Evolutionary conservation across 2,888 invertebrate species (phyloP).

Genomic region (Trisateles emortualis): DNA sequence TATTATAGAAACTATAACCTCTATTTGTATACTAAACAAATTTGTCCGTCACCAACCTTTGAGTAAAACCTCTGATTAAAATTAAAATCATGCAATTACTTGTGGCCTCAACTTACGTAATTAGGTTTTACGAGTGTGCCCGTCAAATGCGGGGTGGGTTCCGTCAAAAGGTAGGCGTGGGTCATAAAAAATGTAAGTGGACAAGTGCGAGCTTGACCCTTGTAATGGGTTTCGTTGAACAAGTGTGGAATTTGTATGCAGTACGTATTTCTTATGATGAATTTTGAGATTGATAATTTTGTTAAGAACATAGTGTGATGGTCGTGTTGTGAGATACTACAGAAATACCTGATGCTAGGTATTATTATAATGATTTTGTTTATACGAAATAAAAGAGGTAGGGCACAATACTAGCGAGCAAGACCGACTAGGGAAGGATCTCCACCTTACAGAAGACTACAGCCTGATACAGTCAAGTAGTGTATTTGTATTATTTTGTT

Average conservation of each 20-base stretch:
- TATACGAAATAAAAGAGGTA: too few species aligned
- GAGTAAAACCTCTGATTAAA: too few species aligned
- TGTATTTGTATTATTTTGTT: too few species aligned
- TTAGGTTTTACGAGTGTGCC: conserved; percentile 26
- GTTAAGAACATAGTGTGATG: too few species aligned
- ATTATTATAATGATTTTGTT: too few species aligned
- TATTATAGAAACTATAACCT: too few species aligned
- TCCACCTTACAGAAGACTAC: too few species aligned
- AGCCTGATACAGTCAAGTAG: too few species aligned
- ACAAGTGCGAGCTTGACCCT: conserved; percentile 17
- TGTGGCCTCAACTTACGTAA: conserved; percentile 23
- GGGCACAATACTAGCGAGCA: too few species aligned
- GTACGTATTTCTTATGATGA: background rate
- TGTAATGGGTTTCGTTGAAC: conserved; percentile 4
- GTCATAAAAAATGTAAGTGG: conserved; percentile 29
- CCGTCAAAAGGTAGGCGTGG: conserved; percentile 2
- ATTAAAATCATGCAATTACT: conserved; percentile 36
- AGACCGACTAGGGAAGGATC: too few species aligned
- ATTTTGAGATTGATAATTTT: background rate
- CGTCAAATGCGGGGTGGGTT: conserved; percentile 15
- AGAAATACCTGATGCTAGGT: too few species aligned
- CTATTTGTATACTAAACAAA: conserved; percentile 13
- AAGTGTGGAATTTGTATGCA: background rate
- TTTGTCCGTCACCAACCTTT: conserved; percentile 10
- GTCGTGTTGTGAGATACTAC: too few species aligned